Conservation (phyloP, 2,113 vertebrate species). For the Marmota monax region DNA sequence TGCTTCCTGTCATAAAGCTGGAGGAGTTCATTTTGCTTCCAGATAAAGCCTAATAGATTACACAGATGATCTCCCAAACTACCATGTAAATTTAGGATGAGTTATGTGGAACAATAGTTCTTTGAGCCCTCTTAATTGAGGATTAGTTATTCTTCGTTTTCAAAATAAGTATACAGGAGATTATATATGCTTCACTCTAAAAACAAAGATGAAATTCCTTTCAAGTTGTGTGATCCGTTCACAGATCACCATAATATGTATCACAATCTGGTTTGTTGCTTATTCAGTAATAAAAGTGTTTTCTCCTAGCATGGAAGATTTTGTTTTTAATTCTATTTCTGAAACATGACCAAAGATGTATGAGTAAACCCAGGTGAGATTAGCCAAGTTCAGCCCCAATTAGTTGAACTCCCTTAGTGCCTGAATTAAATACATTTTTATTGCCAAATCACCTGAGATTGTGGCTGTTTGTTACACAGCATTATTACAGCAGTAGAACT, state of each 20-base stretch:
- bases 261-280: background rate
- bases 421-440: background rate
- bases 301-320: background rate
- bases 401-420: background rate
- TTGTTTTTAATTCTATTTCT: background rate
- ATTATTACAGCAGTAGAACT: background rate
- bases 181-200: background rate
- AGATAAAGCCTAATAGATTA: background rate
- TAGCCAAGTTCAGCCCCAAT: background rate
- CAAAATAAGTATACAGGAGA: background rate
- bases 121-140: background rate
- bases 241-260: accelerated
- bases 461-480: background rate
- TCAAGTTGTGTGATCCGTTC: background rate
- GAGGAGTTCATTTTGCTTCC: no score
- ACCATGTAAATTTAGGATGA: background rate
- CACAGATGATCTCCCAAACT: background rate
- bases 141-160: background rate
- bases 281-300: background rate
- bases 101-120: accelerated
- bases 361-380: background rate
- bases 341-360: background rate
- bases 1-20: no score
- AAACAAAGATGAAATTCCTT: background rate
- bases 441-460: background rate